These are phyloP conservation scores for Trissolcus japonicus DNA, from an alignment of 2,888 invertebrate species.

Conservation along the genomic window DNA sequence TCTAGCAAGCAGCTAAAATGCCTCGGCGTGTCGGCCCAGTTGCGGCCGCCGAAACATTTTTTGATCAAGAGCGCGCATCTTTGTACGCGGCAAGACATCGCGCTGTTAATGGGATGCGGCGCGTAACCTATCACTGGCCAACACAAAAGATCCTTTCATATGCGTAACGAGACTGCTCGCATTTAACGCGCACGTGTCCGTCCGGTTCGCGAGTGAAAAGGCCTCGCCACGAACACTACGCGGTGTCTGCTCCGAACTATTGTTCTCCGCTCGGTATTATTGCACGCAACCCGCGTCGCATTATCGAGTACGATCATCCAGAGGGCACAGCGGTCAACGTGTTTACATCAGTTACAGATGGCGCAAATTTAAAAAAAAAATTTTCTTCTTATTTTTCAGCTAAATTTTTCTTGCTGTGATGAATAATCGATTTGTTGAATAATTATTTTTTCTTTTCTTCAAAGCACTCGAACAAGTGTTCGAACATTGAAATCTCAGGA, in stretches of 20 bases:
- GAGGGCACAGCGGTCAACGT: neutral
- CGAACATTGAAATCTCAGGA: conserved; percentile 15
- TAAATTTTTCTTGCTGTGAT: too few species aligned
- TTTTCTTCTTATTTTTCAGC: too few species aligned
- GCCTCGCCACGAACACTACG: neutral
- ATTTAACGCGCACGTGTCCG: conserved; percentile 10
- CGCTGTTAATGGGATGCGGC: conserved; percentile 12
- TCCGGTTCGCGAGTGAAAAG: neutral
- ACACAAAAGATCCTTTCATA: conserved; percentile 31
- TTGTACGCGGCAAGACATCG: conserved; percentile 40
- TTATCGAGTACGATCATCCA: neutral
- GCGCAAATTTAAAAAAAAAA: neutral
- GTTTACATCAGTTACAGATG: neutral
- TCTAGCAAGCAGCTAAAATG: conserved; percentile 14
- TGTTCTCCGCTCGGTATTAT: conserved; percentile 3
- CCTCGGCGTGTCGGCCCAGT: conserved; percentile 18
- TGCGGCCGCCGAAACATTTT: conserved; percentile 23
- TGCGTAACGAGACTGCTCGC: conserved; percentile 15
- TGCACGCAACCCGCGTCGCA: neutral
- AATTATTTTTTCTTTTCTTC: too few species aligned
- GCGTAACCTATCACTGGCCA: conserved; percentile 21
- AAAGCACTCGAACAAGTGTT: neutral
- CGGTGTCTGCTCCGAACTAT: conserved; percentile 1
- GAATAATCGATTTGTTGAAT: too few species aligned
- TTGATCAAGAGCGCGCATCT: conserved; percentile 23